Percentiles rank a stretch among this genome's conserved stretches.
Conservation (phyloP, 2,113 vertebrate species). For the Myanophis thanlyinensis region DNA sequence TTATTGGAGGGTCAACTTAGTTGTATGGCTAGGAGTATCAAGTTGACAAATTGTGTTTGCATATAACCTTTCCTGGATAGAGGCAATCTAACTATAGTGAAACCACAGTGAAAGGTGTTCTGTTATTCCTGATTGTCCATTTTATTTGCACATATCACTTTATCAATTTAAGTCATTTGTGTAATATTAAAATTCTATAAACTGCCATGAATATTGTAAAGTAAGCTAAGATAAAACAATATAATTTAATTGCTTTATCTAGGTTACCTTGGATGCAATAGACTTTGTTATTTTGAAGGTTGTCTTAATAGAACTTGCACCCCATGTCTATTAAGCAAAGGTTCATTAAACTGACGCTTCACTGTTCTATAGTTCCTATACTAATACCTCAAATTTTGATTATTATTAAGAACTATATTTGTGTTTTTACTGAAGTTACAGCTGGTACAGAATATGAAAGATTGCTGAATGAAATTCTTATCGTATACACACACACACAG, state of each 20-base stretch:
- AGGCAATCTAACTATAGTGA: background rate
- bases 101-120: background rate
- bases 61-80: background rate
- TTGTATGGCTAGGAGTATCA: background rate
- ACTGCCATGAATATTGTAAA: background rate
- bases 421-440: background rate
- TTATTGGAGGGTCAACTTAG: background rate
- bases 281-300: background rate
- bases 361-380: background rate
- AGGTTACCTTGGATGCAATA: background rate
- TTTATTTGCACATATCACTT: background rate
- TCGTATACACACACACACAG: too few relatives aligned
- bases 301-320: background rate
- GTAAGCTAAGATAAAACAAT: background rate
- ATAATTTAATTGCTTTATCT: background rate
- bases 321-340: background rate
- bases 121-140: background rate
- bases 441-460: background rate
- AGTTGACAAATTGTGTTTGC: background rate
- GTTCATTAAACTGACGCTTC: background rate
- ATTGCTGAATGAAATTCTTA: background rate
- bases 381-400: background rate
- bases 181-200: background rate
- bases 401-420: background rate
- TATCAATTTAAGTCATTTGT: background rate